phyloP scores from a whole-genome alignment of 2,888 invertebrate genomes.

The Agrotis ipsilon region DNA sequence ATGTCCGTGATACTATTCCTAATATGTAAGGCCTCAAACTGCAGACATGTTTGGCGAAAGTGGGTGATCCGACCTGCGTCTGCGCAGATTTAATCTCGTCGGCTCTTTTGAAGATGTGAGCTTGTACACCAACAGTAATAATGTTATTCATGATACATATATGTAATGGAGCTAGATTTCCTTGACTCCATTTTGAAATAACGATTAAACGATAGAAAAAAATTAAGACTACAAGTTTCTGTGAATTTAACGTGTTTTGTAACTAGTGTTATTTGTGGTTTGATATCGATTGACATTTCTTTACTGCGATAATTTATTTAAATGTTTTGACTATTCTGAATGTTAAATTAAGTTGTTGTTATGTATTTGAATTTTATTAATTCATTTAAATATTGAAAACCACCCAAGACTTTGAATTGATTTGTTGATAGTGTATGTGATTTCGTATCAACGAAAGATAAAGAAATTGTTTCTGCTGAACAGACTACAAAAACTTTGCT shows the following conservation, averaged over 20 bases:
- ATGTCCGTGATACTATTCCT: background rate
- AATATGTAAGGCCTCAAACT: conserved; percentile 11
- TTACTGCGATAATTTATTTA: conserved; percentile 27
- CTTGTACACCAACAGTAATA: conserved; percentile 40
- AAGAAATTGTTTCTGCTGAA: background rate
- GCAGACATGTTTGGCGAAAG: conserved; percentile 43
- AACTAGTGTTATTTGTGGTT: conserved; percentile 14
- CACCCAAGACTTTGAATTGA: background rate
- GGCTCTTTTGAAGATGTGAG: conserved; percentile 61
- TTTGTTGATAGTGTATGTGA: background rate
- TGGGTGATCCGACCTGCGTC: conserved; percentile 28
- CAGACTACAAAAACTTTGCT: background rate
- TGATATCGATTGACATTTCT: conserved; percentile 36
- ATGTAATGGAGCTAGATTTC: conserved; percentile 52
- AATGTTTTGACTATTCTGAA: conserved; percentile 33
- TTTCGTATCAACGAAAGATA: background rate
- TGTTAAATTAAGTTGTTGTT: conserved; percentile 30
- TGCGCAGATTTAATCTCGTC: conserved; percentile 64
- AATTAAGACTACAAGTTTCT: conserved; percentile 3
- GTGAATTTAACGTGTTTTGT: conserved; percentile 42
- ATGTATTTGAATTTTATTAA: conserved; percentile 13
- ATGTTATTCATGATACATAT: conserved; percentile 57
- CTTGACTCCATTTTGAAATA: conserved; percentile 50
- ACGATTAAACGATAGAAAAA: conserved; percentile 33
- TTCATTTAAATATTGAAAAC: background rate